These are phyloP conservation scores for Parthenolecanium corni DNA, from an alignment of 2,888 invertebrate species.

Conservation along the genomic window DNA sequence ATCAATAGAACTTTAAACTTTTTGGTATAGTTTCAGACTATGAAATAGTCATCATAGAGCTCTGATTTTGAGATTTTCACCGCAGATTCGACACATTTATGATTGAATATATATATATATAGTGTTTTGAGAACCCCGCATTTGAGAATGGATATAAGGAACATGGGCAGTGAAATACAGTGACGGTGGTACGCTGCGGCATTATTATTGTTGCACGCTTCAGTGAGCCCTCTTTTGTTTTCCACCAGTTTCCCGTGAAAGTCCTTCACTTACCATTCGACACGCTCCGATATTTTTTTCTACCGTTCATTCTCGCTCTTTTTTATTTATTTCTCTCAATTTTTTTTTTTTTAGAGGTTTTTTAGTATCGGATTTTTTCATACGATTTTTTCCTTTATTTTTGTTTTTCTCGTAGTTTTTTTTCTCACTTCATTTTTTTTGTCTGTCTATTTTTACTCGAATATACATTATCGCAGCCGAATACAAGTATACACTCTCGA, in stretches of 20 bases:
- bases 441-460: constrained; percentile 4
- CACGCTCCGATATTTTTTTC: constrained; percentile 32
- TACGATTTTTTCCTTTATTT: background rate
- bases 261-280: constrained; percentile 33
- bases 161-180: constrained; percentile 14
- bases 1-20: no score
- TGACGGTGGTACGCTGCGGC: constrained; percentile 16
- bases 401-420: background rate
- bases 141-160: constrained; percentile 18
- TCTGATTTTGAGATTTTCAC: no score
- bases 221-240: constrained; percentile 31
- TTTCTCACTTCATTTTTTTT: background rate
- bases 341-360: constrained; percentile 12
- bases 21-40: no score
- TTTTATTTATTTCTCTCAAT: constrained; percentile 28
- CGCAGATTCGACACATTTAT: no score
- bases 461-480: constrained; percentile 4
- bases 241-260: constrained; percentile 33
- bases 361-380: constrained; percentile 13
- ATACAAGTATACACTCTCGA: background rate
- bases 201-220: constrained; percentile 26
- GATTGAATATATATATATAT: no score
- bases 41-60: no score
- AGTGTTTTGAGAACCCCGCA: constrained; percentile 15
- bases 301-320: constrained; percentile 27